These are phyloP conservation scores for Apus apus DNA, from an alignment of 2,113 vertebrate species.

Conservation along the genomic window DNA sequence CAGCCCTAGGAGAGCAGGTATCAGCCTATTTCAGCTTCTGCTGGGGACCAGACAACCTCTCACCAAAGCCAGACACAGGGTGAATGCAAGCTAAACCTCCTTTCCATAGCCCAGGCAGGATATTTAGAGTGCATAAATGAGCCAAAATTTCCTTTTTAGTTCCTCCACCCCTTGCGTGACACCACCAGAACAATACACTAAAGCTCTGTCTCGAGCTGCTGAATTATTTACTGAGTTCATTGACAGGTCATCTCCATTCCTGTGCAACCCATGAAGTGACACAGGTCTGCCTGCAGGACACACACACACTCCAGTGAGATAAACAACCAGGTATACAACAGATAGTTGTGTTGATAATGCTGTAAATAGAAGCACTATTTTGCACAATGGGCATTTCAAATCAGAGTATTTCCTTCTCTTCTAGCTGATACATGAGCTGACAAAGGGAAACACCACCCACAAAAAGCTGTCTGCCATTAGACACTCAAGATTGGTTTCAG, in stretches of 20 bases:
- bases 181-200: background rate
- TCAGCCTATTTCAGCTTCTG: background rate
- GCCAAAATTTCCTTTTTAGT: background rate
- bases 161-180: accelerated
- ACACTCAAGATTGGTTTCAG: too few species aligned
- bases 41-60: background rate
- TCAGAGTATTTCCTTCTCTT: background rate
- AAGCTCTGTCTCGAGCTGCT: background rate
- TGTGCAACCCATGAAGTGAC: background rate
- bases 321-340: background rate
- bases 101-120: background rate
- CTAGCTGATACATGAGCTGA: accelerated
- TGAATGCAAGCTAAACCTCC: background rate
- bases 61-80: background rate
- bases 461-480: too few species aligned
- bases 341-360: accelerated
- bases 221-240: background rate
- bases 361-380: background rate
- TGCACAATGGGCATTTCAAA: accelerated
- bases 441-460: background rate
- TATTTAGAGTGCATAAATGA: background rate
- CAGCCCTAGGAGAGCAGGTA: background rate
- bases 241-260: background rate
- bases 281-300: background rate
- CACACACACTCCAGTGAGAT: accelerated